Evolutionary conservation across 2,113 vertebrate genomes (phyloP), one percentile per base, ranked within the genome.

Genomic region (Toxotes jaculatrix): DNA sequence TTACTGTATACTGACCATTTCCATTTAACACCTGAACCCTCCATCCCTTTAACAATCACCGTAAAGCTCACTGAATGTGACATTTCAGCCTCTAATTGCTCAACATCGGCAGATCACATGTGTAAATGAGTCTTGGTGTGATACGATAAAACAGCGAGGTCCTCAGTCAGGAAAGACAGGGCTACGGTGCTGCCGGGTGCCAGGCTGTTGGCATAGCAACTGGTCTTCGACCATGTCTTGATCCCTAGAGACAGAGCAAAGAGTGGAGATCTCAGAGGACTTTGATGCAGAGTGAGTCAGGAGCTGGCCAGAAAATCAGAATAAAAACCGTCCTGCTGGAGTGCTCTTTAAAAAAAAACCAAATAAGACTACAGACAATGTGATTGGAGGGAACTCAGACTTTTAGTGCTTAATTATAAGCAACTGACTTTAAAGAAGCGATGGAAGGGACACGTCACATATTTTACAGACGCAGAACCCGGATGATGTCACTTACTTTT

Each of bases 161-260:
- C 23, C 19, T 45, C 47, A 56, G 40, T 74, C 69, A 51, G 32
- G 27, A 36, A n/a, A 73, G 49, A 77, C n/a, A 0, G 5, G 7
- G 5, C 23, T 42, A 14, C 34, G 21, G 1, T 80, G 72, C 47
- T 74, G 69, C 49, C 63, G 16, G 51, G 1, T 82, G 43, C 38
- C 75, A 79, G 51, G 12, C 64, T 11, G 71, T 87, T 71, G 80
- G 13, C 65, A 71, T 61, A 55, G 65, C 19, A 75, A 79, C 79
- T 56, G 72, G 71, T 76, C 59, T 86, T 74, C 19, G 1, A 23
- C 74, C 27, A 5, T 32, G 63, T 69, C 31, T 42, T 36, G 53
- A 55, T 75, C 79, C 38, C 60, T 5, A 0, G 40, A 75, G 65
- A 71, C 51, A 1, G 59, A 75, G 47, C 49, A 60, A 32, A 79